phyloP scores from a whole-genome alignment of 1,140 invertebrate genomes.

The Leguminivora glycinivorella region DNA sequence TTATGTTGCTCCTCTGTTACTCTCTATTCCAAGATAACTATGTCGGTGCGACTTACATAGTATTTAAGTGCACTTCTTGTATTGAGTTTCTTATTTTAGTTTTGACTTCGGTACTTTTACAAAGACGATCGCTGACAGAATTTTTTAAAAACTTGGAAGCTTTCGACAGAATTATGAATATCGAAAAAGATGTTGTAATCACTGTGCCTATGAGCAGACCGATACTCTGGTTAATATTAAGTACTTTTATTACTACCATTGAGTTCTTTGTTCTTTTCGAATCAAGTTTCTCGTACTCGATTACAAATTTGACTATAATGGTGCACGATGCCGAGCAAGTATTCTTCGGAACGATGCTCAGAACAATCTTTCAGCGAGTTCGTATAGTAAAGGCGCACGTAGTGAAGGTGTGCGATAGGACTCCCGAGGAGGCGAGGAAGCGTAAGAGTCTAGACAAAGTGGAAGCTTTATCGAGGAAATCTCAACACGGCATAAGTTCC shows the following conservation, averaged over 20 bases:
- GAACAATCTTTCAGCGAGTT: conserved; percentile 39
- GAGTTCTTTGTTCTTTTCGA: background rate
- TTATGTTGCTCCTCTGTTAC: conserved; percentile 3
- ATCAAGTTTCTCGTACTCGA: background rate
- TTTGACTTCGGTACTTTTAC: background rate
- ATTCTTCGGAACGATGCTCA: conserved; percentile 39
- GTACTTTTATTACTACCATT: background rate
- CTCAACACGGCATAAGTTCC: conserved; percentile 43
- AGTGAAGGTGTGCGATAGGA: conserved; percentile 38
- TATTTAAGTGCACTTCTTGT: conserved; percentile 4
- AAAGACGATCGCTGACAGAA: background rate
- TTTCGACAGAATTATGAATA: conserved; percentile 1
- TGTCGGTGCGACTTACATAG: conserved; percentile 1
- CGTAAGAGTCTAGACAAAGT: conserved; percentile 37
- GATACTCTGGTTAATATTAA: background rate
- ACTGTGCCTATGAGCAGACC: background rate
- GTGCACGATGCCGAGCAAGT: conserved; percentile 46
- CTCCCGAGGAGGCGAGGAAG: conserved; percentile 26
- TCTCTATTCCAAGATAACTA: background rate
- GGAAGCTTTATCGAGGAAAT: conserved; percentile 43
- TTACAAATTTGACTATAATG: conserved; percentile 28
- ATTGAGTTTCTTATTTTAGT: conserved; percentile 16
- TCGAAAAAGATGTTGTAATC: background rate
- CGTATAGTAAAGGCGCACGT: conserved; percentile 49
- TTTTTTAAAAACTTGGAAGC: conserved; percentile 17